Percentiles rank a stretch among this genome's conserved stretches.
phyloP scores from a whole-genome alignment of 2,888 invertebrate species.

The Ichneumoninae sp. region DNA sequence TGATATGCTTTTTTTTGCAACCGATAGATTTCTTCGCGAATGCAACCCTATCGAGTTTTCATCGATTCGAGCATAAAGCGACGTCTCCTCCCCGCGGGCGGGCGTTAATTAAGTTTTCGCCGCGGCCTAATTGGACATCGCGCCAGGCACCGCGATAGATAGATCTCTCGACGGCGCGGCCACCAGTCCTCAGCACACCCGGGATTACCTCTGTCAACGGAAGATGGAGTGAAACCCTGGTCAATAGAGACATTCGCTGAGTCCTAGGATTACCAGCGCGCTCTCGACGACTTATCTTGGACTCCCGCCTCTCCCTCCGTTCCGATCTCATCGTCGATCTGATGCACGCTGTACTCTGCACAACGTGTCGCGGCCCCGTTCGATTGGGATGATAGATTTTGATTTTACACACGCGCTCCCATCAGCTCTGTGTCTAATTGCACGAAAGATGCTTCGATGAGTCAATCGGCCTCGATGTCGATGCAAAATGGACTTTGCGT shows the following conservation, averaged over 20 bases:
- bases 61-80: constrained; percentile 70
- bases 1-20: constrained; percentile 27
- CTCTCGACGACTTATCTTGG: constrained; percentile 58
- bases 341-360: not conserved
- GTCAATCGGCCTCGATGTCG: not conserved
- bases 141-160: constrained; percentile 58
- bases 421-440: not conserved
- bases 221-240: constrained; percentile 84
- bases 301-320: constrained; percentile 24
- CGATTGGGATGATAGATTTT: constrained; percentile 24
- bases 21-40: constrained; percentile 55
- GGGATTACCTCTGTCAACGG: constrained; percentile 84
- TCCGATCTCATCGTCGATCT: constrained; percentile 23
- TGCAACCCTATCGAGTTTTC: constrained; percentile 70
- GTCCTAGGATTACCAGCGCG: constrained; percentile 80
- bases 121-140: constrained; percentile 79
- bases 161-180: constrained; percentile 71
- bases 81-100: constrained; percentile 24
- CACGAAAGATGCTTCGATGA: not conserved
- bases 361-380: not conserved
- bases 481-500: not conserved
- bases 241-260: constrained; percentile 83
- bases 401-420: not conserved
- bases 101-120: constrained; percentile 81
- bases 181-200: constrained; percentile 71